phyloP scores from a whole-genome alignment of 2,113 vertebrate species.

The Rhea americana region DNA sequence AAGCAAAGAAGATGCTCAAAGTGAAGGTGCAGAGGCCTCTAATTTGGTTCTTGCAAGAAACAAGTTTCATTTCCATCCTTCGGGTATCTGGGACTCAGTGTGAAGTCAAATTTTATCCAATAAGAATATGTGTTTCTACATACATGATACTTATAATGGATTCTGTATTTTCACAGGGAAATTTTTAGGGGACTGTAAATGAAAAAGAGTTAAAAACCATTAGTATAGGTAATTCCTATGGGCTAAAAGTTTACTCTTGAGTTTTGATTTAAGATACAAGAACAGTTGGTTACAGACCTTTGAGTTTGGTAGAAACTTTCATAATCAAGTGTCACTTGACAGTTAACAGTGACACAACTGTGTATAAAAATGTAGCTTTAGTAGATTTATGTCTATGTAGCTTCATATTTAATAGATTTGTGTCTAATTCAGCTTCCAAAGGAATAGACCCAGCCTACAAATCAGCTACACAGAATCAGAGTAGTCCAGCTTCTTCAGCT shows the following conservation, averaged over 20 bases:
- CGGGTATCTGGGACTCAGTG: rapidly evolving
- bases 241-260: neutral
- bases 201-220: neutral
- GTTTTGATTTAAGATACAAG: neutral
- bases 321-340: neutral
- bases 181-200: neutral
- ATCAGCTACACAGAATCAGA: neutral
- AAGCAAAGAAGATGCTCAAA: neutral
- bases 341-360: neutral
- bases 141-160: neutral
- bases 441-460: neutral
- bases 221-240: neutral
- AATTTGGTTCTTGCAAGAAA: neutral
- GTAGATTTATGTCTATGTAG: neutral
- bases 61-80: neutral
- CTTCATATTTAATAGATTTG: neutral
- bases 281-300: neutral
- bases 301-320: neutral
- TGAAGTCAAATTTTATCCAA: neutral
- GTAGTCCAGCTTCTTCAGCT: neutral
- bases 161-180: neutral
- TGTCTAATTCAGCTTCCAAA: neutral
- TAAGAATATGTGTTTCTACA: neutral
- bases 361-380: neutral
- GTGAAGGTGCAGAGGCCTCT: rapidly evolving